Conservation (phyloP, 2,888 invertebrate genomes). For the Torymus aiolomorphi region DNA sequence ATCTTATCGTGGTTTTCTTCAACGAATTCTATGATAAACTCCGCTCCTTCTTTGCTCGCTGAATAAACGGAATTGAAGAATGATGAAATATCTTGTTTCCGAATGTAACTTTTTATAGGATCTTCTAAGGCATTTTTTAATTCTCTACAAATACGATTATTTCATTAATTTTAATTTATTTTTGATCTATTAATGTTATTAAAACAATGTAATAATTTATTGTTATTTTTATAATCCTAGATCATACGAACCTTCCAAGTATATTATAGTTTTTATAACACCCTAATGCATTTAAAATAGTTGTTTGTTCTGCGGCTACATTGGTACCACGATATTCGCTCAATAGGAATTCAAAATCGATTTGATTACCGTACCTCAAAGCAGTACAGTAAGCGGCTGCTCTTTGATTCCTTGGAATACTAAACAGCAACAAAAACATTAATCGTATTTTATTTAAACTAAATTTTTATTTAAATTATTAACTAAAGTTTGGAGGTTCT, state of each 20-base stretch:
- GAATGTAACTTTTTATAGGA: conserved; percentile 72
- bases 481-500: not conserved
- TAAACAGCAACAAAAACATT: conserved; percentile 65
- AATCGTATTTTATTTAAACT: not conserved
- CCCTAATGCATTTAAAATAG: conserved; percentile 80
- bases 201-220: too few species aligned
- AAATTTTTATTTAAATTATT: not conserved
- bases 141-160: too few species aligned
- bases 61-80: conserved; percentile 71
- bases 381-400: conserved; percentile 82
- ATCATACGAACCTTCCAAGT: conserved; percentile 71
- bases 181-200: too few species aligned
- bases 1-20: conserved; percentile 59
- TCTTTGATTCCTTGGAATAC: conserved; percentile 82
- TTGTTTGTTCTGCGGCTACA: conserved; percentile 80
- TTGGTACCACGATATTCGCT: conserved; percentile 79
- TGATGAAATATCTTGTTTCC: conserved; percentile 72
- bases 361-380: conserved; percentile 80
- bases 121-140: too few species aligned
- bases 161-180: too few species aligned
- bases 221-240: too few species aligned
- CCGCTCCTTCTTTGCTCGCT: conserved; percentile 68
- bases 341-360: conserved; percentile 86
- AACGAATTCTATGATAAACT: conserved; percentile 67
- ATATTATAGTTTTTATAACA: conserved; percentile 76